Evolutionary conservation across 1,140 invertebrate species (phyloP).

Genomic region (Hycleus cichorii): DNA sequence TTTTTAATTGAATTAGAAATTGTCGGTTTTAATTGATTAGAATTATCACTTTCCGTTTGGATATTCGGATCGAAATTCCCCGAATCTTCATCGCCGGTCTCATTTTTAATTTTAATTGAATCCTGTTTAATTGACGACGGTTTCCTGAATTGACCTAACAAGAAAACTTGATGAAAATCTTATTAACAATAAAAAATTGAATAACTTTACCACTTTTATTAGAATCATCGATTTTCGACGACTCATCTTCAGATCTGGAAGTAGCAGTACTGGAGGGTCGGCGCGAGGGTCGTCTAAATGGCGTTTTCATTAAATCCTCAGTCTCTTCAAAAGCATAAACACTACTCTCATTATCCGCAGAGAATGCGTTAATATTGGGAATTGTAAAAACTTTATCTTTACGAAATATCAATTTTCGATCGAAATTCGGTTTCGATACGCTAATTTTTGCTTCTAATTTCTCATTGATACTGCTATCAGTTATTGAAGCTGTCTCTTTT

Average conservation of each 20-base stretch:
- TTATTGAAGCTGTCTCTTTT: background rate
- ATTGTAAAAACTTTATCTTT: slow-evolving; percentile 44
- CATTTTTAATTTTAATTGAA: slow-evolving; percentile 7
- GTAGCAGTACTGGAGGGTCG: slow-evolving; percentile 42
- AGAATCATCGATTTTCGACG: slow-evolving; percentile 36
- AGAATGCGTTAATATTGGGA: slow-evolving; percentile 54
- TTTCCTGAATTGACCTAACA: slow-evolving; percentile 22
- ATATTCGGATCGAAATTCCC: slow-evolving; percentile 37
- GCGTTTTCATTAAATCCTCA: slow-evolving; percentile 47
- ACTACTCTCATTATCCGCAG: slow-evolving; percentile 61
- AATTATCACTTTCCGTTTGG: slow-evolving; percentile 52
- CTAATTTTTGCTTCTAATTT: background rate
- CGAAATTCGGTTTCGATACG: slow-evolving; percentile 4
- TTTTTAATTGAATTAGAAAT: slow-evolving; percentile 29
- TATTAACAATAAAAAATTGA: no score
- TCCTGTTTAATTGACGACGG: slow-evolving; percentile 18
- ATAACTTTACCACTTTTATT: slow-evolving; percentile 9
- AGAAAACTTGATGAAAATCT: no score
- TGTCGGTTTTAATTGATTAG: slow-evolving; percentile 58
- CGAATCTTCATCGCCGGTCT: slow-evolving; percentile 25
- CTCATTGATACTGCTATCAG: background rate
- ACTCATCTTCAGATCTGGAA: slow-evolving; percentile 39
- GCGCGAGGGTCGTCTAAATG: slow-evolving; percentile 49
- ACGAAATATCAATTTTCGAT: slow-evolving; percentile 50
- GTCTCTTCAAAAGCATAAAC: slow-evolving; percentile 65